Conservation (phyloP, 2,797 vertebrate genomes). For the Darevskia nairensis region DNA sequence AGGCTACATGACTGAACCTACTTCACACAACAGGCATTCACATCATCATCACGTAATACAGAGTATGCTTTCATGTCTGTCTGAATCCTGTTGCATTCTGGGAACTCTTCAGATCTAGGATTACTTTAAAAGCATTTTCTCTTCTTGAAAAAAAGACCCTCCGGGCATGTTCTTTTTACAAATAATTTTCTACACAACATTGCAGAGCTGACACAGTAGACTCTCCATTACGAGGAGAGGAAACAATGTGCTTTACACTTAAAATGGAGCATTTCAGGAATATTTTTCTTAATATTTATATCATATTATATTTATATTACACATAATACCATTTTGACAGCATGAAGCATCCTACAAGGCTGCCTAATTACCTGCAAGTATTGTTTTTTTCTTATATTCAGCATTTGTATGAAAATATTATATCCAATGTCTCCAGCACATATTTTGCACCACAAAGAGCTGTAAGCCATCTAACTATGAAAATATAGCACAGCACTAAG, state of each 20-base stretch:
- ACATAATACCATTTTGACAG: neutral
- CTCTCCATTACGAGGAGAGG: constrained; percentile 22
- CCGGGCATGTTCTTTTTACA: constrained; percentile 51
- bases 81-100: constrained; percentile 47
- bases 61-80: constrained; percentile 58
- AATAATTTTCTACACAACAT: constrained; percentile 27
- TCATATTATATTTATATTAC: constrained; percentile 39
- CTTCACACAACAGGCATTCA: constrained; percentile 45
- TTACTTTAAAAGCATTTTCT: constrained; percentile 62
- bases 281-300: constrained; percentile 40
- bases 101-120: constrained; percentile 44
- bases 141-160: constrained; percentile 51
- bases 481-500: neutral
- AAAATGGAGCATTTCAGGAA: constrained; percentile 36
- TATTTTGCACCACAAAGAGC: neutral
- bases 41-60: constrained; percentile 50
- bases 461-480: neutral
- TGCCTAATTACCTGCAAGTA: neutral
- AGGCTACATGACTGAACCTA: constrained; percentile 39
- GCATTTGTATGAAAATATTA: neutral
- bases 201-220: constrained; percentile 47
- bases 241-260: constrained; percentile 37
- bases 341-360: neutral
- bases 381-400: neutral
- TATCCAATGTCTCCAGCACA: neutral